These are phyloP conservation scores for Oscheius sp. DNA, from an alignment of 2,888 invertebrate species.

Conservation along the genomic window DNA sequence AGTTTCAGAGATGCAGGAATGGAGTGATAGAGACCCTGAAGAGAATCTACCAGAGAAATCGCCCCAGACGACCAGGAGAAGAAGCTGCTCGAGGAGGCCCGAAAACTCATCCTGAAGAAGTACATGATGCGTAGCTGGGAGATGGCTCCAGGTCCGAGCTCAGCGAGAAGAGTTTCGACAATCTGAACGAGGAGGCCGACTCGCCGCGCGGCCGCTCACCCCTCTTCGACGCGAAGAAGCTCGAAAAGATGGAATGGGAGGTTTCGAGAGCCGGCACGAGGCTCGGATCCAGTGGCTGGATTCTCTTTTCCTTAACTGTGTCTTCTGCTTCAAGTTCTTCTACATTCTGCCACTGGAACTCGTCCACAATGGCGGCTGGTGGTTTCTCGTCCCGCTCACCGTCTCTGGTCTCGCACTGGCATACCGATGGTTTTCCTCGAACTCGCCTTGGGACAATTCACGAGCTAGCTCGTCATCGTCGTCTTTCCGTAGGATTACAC, in stretches of 20 bases:
- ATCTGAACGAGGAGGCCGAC: constrained; percentile 1
- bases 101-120: constrained; percentile 2
- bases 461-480: constrained; percentile 8
- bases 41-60: no score
- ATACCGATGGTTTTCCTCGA: constrained; percentile 30
- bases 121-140: neutral
- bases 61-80: no score
- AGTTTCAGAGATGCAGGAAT: no score
- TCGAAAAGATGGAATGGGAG: constrained; percentile 27
- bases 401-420: constrained; percentile 8
- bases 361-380: constrained; percentile 22
- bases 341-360: constrained; percentile 3
- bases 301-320: neutral
- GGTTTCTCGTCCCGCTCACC: constrained; percentile 7
- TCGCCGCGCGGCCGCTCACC: constrained; percentile 12
- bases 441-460: constrained; percentile 30
- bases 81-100: neutral
- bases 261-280: neutral
- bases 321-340: constrained; percentile 11
- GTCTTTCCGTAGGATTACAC: constrained; percentile 13
- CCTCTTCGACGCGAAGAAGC: constrained; percentile 19
- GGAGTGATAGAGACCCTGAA: no score
- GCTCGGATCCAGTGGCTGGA: neutral
- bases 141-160: constrained; percentile 1
- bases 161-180: constrained; percentile 27